Evolutionary conservation across 2,113 vertebrate species (phyloP), one percentile per base, ranked within the genome.

Genomic region (Pluvialis apricaria): DNA sequence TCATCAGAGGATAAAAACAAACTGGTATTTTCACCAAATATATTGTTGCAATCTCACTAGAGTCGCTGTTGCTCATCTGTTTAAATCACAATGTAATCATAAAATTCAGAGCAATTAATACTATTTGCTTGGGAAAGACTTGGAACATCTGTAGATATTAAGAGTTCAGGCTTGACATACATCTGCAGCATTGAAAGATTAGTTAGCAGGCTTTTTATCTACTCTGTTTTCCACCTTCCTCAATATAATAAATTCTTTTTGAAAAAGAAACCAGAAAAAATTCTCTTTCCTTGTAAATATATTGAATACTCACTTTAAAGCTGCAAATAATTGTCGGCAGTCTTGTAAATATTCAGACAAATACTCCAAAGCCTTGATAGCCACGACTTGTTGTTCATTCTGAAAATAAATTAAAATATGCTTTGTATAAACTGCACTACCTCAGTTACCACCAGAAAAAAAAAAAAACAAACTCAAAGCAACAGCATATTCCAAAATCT

Each of bases 301-400:
- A 77, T 22, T 71, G n/a, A 77, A 92, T 89, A 92, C 97, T 98
- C 92, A 99, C 99, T 99, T 99, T 95, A 99, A 97, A 93, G 98
- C 98, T 92, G 87, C 96, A 93, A 99, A 97, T 36, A 98, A 97
- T 89, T 98, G 98, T 89, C 52, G 87, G 54, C 89, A 96, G 71
- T 99, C 98, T 92, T 97, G 95, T 49, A 98, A 98, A 96, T 95
- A 97, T 85, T 99, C 96, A 98, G 98, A 98, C 87, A 99, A 96
- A 97, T 95, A 98, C 86, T 99, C 98, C 96, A 99, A 97, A 58
- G 98, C 98, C 97, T 98, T 99, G 83, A 97, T 95, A 82, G 99
- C 99, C 28, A 95, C 98, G 91, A 97, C 95, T 77, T 98, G 95
- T 69, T 99, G 98, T 76, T 97, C 96, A 82, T 98, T 98, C 99